Evolutionary conservation across 2,113 vertebrate species (phyloP), one percentile per base, ranked within the genome.

Genomic region (Psammodynastes pulverulentus): DNA sequence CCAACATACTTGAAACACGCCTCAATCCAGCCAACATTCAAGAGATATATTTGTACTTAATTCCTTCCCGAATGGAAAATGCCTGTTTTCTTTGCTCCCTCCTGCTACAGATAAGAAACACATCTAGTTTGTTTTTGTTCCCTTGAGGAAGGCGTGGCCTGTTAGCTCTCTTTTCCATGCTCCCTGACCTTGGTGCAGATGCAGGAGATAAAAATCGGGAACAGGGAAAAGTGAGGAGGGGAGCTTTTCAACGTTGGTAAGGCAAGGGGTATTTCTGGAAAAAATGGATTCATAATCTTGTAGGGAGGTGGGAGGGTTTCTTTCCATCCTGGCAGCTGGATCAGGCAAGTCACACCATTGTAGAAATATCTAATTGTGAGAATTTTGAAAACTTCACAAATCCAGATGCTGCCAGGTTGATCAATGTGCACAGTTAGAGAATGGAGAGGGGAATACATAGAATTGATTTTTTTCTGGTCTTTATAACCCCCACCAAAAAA

Each of bases 141-240:
- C 72, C 72, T 84, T 56, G n/a, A 23, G 91, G 46, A 43, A 92
- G 67, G 87, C 51, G 29, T 89, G 91, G 89, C 91, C 87, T 85
- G 91, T 84, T 84, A 23, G 21, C 54, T 89, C 87, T 85, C 48
- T 26, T 92, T 89, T 89, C 87, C 87, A 49, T 49, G 67, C 91
- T 89, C 89, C 43, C 67, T 89, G 91, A 56, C 52, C 91, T 89
- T 46, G 89, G 91, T 13, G n/a, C 29, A 92, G 87, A 92, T 92
- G 67, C 15, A 53, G 5, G 10, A 92, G 91, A 92, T 92, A 92
- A 92, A 89, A 29, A 48, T 45, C 24, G 0, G 46, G 91, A 92
- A 86, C n/a, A 39, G 48, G 39, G 29, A 4, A 15, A 46, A 6
- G 15, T 1, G 9, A 4, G 46, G 3, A 9, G 86, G 9, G 2